These are phyloP conservation scores for Nasonia vitripennis DNA, from an alignment of 1,140 invertebrate genomes.

Conservation along the genomic window DNA sequence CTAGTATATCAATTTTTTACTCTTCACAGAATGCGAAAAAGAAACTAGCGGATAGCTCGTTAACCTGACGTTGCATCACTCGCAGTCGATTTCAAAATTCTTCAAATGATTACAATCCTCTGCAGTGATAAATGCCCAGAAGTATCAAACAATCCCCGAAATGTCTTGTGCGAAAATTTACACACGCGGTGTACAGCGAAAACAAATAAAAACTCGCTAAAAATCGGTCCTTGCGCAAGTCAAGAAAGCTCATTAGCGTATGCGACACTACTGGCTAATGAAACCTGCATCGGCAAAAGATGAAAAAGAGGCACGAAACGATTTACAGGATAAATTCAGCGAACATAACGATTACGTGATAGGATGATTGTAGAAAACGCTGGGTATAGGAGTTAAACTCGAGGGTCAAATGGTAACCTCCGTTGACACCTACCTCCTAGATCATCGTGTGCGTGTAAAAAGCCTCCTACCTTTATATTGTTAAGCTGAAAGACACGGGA, in stretches of 20 bases:
- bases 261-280: background rate
- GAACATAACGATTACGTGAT: background rate
- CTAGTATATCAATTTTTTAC: constrained; percentile 7
- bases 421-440: background rate
- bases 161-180: background rate
- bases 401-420: background rate
- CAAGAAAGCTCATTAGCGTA: constrained; percentile 27
- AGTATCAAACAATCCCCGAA: background rate
- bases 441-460: background rate
- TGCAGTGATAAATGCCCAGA: background rate
- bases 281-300: background rate
- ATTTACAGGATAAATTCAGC: no score
- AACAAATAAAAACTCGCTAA: background rate
- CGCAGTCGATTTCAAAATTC: background rate
- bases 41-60: background rate
- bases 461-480: background rate
- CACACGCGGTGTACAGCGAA: background rate
- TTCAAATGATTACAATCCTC: constrained; percentile 18
- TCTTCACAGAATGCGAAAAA: constrained; percentile 4
- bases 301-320: background rate
- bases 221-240: background rate
- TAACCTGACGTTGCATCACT: constrained; percentile 9
- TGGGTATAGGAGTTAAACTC: background rate
- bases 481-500: background rate
- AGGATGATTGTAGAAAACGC: background rate